These are phyloP conservation scores for Silurus aristotelis DNA, from an alignment of 2,797 vertebrate genomes.

Conservation along the genomic window DNA sequence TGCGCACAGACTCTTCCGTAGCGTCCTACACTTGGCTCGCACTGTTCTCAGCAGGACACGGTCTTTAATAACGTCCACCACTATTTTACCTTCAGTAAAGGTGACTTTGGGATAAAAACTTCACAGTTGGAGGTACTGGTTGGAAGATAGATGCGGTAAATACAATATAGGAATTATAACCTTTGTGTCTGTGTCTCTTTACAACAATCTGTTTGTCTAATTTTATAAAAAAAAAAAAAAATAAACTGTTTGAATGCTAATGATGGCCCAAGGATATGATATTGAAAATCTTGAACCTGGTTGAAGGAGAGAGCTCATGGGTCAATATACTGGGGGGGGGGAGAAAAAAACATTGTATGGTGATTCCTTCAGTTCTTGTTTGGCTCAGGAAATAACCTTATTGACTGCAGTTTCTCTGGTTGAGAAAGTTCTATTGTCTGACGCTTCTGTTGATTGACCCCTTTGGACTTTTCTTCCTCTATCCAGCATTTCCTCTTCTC, in stretches of 20 bases:
- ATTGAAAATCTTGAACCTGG: neutral
- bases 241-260: neutral
- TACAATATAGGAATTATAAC: neutral
- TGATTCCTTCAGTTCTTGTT: slow-evolving; percentile 20
- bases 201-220: neutral
- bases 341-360: neutral
- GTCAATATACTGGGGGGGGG: neutral
- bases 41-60: neutral
- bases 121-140: neutral
- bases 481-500: slow-evolving; percentile 28
- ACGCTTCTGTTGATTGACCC: slow-evolving; percentile 16
- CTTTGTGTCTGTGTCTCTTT: neutral
- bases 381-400: neutral
- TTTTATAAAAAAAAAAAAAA: neutral
- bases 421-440: neutral
- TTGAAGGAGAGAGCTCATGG: neutral
- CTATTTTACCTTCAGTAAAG: slow-evolving; percentile 3
- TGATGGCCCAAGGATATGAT: neutral
- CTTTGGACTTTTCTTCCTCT: slow-evolving; percentile 25
- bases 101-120: slow-evolving; percentile 31
- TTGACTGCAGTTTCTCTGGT: neutral
- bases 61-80: neutral
- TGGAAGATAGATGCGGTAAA: neutral
- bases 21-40: neutral
- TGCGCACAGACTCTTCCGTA: slow-evolving; percentile 3